These are phyloP conservation scores for Saimiri boliviensis DNA, from an alignment of 2,113 vertebrate genomes.

Conservation along the genomic window DNA sequence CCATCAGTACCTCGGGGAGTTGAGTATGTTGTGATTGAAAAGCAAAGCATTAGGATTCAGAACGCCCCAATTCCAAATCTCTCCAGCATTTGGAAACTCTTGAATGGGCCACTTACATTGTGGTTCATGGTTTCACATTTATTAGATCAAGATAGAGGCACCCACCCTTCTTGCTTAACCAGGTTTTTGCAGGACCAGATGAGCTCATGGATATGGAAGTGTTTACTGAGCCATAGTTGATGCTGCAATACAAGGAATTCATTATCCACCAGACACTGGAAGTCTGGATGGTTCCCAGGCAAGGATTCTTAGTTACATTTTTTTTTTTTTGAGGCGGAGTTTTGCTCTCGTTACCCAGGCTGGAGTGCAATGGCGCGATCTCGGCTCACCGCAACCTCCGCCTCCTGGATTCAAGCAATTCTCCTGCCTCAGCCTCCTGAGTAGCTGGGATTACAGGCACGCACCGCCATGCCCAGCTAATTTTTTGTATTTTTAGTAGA, in stretches of 20 bases:
- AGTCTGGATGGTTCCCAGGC: not conserved
- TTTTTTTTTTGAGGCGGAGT: no score
- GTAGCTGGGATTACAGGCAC: no score
- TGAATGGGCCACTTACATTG: not conserved
- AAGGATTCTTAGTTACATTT: not conserved
- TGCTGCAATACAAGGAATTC: not conserved
- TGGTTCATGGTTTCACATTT: not conserved
- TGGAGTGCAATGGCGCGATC: no score
- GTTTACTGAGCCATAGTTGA: not conserved
- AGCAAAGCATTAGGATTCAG: not conserved
- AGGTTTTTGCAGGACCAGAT: not conserved
- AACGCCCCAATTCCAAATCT: not conserved
- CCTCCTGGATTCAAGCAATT: no score
- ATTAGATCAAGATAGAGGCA: not conserved
- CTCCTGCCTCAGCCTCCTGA: no score
- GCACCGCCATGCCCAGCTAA: no score
- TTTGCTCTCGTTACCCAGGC: no score
- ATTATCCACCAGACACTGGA: no score
- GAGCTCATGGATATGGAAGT: accelerated
- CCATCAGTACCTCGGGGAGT: not conserved
- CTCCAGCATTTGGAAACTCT: not conserved
- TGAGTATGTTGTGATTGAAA: not conserved
- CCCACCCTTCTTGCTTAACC: not conserved
- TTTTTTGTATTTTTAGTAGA: no score
- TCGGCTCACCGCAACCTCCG: no score